phyloP scores from a whole-genome alignment of 2,888 invertebrate species.

The Hypena proboscidalis region DNA sequence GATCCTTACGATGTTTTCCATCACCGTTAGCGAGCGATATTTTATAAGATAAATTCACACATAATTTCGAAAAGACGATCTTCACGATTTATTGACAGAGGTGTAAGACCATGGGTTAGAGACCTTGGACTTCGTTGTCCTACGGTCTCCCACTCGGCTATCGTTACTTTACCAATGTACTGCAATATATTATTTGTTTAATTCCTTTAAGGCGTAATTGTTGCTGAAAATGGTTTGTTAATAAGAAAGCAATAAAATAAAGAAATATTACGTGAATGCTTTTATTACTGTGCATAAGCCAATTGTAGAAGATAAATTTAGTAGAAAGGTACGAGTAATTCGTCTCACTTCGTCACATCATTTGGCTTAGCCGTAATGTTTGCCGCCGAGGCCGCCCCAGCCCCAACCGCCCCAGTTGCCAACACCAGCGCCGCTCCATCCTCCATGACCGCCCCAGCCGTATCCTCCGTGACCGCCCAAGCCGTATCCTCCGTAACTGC shows the following conservation, averaged over 20 bases:
- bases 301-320: conserved; percentile 23
- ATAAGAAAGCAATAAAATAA: conserved; percentile 5
- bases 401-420: conserved; percentile 4
- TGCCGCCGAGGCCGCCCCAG: conserved; percentile 19
- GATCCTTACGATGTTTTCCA: too few species aligned
- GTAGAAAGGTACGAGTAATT: conserved; percentile 14
- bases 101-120: too few species aligned
- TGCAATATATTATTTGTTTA: too few species aligned
- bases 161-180: too few species aligned
- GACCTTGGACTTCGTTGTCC: too few species aligned
- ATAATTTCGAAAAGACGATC: too few species aligned
- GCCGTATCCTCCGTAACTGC: conserved; percentile 7
- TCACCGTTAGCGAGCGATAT: too few species aligned
- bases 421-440: not conserved
- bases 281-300: conserved; percentile 37
- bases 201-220: too few species aligned
- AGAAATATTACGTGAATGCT: conserved; percentile 30
- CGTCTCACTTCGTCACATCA: conserved; percentile 9
- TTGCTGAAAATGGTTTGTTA: not conserved
- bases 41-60: too few species aligned
- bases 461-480: conserved; percentile 3
- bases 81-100: too few species aligned
- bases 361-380: conserved; percentile 24
- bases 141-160: too few species aligned
- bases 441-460: conserved; percentile 11